phyloP scores from a whole-genome alignment of 2,797 vertebrate species.

The Enteromius argenteus region DNA sequence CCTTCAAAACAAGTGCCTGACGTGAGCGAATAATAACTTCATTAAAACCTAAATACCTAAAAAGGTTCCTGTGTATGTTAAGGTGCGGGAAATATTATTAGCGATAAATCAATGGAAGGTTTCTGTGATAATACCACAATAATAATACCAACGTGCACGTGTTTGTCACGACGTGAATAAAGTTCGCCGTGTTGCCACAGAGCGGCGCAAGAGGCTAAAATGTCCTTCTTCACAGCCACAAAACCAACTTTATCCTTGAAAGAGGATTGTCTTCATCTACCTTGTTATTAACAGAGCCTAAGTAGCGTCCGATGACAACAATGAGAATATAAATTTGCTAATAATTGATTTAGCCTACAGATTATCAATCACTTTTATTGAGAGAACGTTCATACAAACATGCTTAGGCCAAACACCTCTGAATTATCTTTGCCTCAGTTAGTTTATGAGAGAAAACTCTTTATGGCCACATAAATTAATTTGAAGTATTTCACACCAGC shows the following conservation, averaged over 20 bases:
- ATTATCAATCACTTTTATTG: too few species aligned
- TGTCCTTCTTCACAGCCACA: not conserved
- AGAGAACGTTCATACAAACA: too few species aligned
- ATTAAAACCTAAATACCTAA: not conserved
- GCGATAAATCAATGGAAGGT: not conserved
- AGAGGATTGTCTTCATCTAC: not conserved
- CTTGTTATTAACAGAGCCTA: not conserved
- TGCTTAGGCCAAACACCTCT: not conserved
- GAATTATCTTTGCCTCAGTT: not conserved
- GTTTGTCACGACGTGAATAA: not conserved
- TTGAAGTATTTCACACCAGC: not conserved
- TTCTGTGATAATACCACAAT: not conserved
- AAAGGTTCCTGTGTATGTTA: not conserved
- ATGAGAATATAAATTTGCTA: not conserved
- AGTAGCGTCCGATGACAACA: not conserved
- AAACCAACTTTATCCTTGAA: not conserved
- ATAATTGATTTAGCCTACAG: not conserved
- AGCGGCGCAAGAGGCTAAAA: slow-evolving; percentile 49
- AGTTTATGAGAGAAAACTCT: not conserved
- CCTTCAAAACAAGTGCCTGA: not conserved
- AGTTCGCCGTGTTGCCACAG: slow-evolving; percentile 22
- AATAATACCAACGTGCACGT: not conserved
- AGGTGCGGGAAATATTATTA: not conserved
- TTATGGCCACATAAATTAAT: not conserved
- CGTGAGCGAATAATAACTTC: not conserved